phyloP scores from a whole-genome alignment of 2,888 invertebrate species.

The Beris chalybata region DNA sequence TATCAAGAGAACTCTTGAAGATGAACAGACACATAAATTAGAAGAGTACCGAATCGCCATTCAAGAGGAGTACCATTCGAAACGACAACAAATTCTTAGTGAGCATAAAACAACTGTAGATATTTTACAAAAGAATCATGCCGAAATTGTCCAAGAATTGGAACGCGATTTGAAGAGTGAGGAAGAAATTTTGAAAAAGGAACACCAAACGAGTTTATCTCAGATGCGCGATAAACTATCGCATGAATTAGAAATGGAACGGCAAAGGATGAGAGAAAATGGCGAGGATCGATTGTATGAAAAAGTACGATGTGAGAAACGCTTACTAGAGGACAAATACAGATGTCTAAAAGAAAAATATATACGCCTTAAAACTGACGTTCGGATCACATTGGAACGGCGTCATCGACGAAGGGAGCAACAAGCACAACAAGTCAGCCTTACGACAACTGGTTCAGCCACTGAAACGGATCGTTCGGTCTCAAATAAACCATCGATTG shows the following conservation, averaged over 20 bases:
- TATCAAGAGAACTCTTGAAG: conserved; percentile 58
- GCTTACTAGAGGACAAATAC: conserved; percentile 77
- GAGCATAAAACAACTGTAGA: conserved; percentile 58
- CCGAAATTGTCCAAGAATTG: conserved; percentile 52
- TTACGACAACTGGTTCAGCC: conserved; percentile 66
- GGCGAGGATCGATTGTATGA: conserved; percentile 61
- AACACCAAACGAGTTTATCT: conserved; percentile 67
- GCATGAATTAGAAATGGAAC: conserved; percentile 61
- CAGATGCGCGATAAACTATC: conserved; percentile 66
- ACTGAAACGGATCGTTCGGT: conserved; percentile 75
- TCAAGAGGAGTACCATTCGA: conserved; percentile 57
- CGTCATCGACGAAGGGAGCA: conserved; percentile 69
- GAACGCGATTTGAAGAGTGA: conserved; percentile 57
- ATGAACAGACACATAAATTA: conserved; percentile 55
- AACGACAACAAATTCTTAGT: conserved; percentile 59
- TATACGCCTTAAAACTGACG: conserved; percentile 75
- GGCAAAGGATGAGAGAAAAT: conserved; percentile 52
- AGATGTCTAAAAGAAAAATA: conserved; percentile 81
- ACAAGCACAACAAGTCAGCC: conserved; percentile 46
- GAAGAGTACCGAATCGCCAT: conserved; percentile 51
- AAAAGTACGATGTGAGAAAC: conserved; percentile 69
- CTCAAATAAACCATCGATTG: conserved; percentile 65
- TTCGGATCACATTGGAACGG: conserved; percentile 75
- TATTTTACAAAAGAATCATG: conserved; percentile 52
- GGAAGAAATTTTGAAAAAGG: conserved; percentile 69